Conservation (phyloP, 2,113 vertebrate genomes). For the Numida meleagris region DNA sequence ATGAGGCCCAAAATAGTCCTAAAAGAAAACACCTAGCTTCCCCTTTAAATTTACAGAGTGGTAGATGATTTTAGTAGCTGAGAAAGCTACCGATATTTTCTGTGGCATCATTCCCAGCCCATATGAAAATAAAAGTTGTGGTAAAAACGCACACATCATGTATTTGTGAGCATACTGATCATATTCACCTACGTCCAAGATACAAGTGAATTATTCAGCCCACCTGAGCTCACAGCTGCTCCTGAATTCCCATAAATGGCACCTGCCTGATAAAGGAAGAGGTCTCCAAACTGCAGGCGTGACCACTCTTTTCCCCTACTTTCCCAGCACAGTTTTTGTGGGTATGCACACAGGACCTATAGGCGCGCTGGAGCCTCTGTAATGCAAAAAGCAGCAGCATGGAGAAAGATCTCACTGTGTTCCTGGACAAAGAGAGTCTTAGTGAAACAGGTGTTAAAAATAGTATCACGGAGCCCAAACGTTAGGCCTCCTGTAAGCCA, state of each 20-base stretch:
- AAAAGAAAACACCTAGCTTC: slow-evolving; percentile 16
- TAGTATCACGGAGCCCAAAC: background rate
- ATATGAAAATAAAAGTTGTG: slow-evolving; percentile 9
- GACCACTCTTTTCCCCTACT: background rate
- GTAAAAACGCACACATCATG: background rate
- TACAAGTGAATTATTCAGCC: background rate
- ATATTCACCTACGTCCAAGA: background rate
- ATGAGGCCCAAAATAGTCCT: slow-evolving; percentile 7
- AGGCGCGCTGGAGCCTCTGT: background rate
- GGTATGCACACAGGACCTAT: background rate
- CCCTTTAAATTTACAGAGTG: slow-evolving; percentile 26
- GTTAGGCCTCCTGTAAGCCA: background rate
- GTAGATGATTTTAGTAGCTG: slow-evolving; percentile 52
- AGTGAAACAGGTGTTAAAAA: background rate
- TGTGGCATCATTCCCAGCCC: slow-evolving; percentile 34
- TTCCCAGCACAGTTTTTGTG: background rate
- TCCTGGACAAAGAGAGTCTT: background rate
- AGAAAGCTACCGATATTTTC: slow-evolving; percentile 54
- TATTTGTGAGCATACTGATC: background rate
- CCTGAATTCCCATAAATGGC: background rate
- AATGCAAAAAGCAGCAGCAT: background rate
- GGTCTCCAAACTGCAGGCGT: background rate
- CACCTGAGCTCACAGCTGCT: background rate
- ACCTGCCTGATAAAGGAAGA: background rate
- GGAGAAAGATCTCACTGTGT: background rate